Percentiles rank a stretch among this genome's conserved stretches.
Evolutionary conservation across 2,113 vertebrate genomes (phyloP).

Genomic region (Paradoxurus hermaphroditus): DNA sequence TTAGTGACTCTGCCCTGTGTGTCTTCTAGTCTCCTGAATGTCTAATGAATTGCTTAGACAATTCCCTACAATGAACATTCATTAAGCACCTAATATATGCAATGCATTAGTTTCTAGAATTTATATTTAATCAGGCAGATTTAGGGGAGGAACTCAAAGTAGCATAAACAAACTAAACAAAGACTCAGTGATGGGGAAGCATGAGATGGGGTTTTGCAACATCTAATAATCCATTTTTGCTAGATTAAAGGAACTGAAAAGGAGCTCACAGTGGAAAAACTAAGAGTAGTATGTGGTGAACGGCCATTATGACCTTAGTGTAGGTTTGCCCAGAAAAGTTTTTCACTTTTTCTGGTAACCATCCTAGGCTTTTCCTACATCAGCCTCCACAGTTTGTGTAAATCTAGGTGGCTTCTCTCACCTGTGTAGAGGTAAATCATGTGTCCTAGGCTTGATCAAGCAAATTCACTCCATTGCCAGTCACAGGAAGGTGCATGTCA

Average conservation of each 20-base stretch:
- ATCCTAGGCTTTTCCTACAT: not conserved
- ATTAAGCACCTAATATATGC: not conserved
- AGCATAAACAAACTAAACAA: not conserved
- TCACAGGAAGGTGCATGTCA: not conserved
- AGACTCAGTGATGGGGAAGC: not conserved
- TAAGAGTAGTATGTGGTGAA: not conserved
- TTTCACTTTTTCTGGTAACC: not conserved
- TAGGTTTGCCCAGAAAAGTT: not conserved
- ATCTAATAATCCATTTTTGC: not conserved
- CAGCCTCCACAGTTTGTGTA: not conserved
- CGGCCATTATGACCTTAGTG: not conserved
- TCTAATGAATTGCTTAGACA: not conserved
- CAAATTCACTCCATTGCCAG: not conserved
- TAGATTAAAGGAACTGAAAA: not conserved
- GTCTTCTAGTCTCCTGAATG: not conserved
- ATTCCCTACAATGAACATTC: not conserved
- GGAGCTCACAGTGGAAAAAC: not conserved
- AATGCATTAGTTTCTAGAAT: conserved; percentile 4
- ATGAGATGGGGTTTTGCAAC: not conserved
- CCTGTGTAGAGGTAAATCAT: not conserved
- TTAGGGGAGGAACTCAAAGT: not conserved
- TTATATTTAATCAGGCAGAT: not conserved
- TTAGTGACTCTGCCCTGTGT: not conserved
- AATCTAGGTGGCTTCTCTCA: not conserved
- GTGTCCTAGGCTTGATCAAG: not conserved